phyloP scores from a whole-genome alignment of 2,797 vertebrate species.

The Semaprochilodus insignis region DNA sequence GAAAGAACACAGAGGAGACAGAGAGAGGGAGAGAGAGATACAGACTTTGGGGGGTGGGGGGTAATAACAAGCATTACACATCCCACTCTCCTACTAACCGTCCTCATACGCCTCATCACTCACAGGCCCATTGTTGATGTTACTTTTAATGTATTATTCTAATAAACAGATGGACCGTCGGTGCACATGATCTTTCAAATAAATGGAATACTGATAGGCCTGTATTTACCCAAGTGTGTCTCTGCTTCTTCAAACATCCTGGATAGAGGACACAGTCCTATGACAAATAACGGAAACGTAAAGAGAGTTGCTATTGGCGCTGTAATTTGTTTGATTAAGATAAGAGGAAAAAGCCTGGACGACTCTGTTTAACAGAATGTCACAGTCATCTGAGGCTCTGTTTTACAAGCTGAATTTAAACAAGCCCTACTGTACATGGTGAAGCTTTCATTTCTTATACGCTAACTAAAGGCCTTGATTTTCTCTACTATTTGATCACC shows the following conservation, averaged over 20 bases:
- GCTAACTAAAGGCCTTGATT: conserved; percentile 7
- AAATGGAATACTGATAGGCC: conserved; percentile 59
- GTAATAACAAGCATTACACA: conserved; percentile 46
- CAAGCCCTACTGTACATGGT: conserved; percentile 19
- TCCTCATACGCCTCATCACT: conserved; percentile 55
- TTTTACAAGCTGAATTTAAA: conserved; percentile 40
- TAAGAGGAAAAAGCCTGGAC: conserved; percentile 37
- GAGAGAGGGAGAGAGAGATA: conserved; percentile 12
- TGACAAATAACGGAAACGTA: conserved; percentile 67
- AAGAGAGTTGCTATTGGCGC: conserved; percentile 57
- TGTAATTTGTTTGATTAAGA: conserved; percentile 55
- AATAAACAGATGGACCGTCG: conserved; percentile 66
- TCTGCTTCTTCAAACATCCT: conserved; percentile 57
- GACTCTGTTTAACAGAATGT: conserved; percentile 37
- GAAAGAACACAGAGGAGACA: conserved; percentile 40
- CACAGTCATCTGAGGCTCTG: conserved; percentile 22
- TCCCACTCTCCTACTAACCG: conserved; percentile 53
- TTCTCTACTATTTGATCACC: conserved; percentile 31
- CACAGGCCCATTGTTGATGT: conserved; percentile 59
- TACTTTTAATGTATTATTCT: conserved; percentile 61
- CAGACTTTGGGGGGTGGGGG: background rate
- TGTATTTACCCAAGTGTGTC: conserved; percentile 69
- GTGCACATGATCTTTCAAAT: conserved; percentile 69
- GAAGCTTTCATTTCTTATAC: conserved; percentile 14
- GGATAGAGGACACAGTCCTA: conserved; percentile 51